Percentiles rank a stretch among this genome's conserved stretches.
These are phyloP conservation scores for Heteractis magnifica DNA, from an alignment of 92 coral and sea anemone genomes.

Conservation along the genomic window DNA sequence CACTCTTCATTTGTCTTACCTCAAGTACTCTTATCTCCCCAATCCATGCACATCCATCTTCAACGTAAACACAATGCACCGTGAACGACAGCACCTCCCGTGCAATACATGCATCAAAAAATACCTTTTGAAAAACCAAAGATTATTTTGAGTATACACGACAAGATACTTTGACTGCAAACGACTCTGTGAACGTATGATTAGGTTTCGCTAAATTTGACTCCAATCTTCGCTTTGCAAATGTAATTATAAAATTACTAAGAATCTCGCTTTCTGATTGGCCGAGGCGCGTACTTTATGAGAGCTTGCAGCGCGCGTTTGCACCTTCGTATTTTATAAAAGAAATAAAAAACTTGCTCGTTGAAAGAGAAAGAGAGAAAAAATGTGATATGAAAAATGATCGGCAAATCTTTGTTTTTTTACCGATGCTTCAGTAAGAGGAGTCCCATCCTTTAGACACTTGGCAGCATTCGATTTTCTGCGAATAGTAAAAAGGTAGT, in stretches of 20 bases:
- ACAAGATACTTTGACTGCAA: neutral
- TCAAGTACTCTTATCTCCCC: constrained; percentile 55
- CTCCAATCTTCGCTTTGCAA: too few relatives aligned
- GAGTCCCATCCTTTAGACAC: neutral
- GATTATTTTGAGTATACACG: neutral
- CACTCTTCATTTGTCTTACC: constrained; percentile 11
- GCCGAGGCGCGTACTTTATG: too few relatives aligned
- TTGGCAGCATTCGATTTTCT: neutral
- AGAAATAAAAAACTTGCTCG: too few relatives aligned
- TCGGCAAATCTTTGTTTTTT: neutral
- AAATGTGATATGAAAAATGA: neutral
- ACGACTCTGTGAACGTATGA: too few relatives aligned
- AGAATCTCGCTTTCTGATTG: too few relatives aligned
- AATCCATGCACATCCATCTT: constrained; percentile 51
- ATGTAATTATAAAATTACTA: too few relatives aligned
- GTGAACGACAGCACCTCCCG: constrained; percentile 47
- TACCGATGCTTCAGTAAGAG: neutral
- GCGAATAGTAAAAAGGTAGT: neutral
- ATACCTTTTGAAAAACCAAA: constrained; percentile 23
- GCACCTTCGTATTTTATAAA: too few relatives aligned
- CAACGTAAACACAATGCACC: constrained; percentile 43
- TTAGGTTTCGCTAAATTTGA: too few relatives aligned
- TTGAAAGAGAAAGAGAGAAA: neutral
- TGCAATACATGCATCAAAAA: constrained; percentile 50
- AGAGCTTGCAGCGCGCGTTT: too few relatives aligned